These are phyloP conservation scores for Recurvirostra avosetta DNA, from an alignment of 2,113 vertebrate species.

Conservation along the genomic window DNA sequence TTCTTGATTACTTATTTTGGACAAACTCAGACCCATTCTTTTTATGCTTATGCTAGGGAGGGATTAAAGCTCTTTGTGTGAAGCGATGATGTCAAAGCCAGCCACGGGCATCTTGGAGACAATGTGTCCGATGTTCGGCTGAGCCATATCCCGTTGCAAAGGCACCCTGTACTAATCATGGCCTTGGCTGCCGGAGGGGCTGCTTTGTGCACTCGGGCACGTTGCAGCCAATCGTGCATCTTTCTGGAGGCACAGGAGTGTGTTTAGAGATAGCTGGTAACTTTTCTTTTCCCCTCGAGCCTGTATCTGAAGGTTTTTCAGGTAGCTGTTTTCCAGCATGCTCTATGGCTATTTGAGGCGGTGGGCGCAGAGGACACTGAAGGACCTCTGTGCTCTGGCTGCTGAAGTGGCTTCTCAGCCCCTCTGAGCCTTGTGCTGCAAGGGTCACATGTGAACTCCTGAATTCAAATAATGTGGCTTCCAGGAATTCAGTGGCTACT, in stretches of 20 bases:
- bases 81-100: not conserved
- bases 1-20: not conserved
- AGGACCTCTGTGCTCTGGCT: not conserved
- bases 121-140: not conserved
- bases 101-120: not conserved
- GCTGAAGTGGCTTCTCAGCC: not conserved
- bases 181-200: not conserved
- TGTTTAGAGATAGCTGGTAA: not conserved
- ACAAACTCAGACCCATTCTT: not conserved
- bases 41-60: not conserved
- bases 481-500: too few species aligned
- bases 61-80: not conserved
- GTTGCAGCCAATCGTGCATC: rapidly evolving
- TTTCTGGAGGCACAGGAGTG: not conserved
- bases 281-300: rapidly evolving
- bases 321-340: not conserved
- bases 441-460: not conserved
- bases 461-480: not conserved
- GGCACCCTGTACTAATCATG: not conserved
- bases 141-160: not conserved
- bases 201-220: not conserved
- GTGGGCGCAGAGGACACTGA: not conserved
- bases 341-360: rapidly evolving
- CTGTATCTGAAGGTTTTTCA: not conserved
- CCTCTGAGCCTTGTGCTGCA: not conserved